Percentiles rank a stretch among this genome's conserved stretches.
Conservation (phyloP, 2,888 invertebrate species). For the Sialis fuliginosa region DNA sequence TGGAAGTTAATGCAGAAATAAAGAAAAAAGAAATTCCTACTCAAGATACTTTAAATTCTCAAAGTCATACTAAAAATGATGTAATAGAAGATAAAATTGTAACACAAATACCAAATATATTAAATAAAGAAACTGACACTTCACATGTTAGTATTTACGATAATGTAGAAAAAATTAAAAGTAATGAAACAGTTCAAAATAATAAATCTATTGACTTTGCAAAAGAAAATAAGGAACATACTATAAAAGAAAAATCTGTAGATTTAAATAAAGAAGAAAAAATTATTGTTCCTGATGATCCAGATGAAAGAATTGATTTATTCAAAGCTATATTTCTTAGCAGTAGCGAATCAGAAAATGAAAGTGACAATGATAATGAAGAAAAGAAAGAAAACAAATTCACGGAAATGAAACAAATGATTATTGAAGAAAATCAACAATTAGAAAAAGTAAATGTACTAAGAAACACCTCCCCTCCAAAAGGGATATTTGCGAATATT, state of each 20-base stretch:
- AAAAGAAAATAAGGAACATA: too few relatives aligned
- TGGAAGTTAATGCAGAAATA: constrained; percentile 28
- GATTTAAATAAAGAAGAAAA: too few relatives aligned
- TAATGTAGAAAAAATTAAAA: too few relatives aligned
- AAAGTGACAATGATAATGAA: constrained; percentile 14
- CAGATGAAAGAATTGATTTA: constrained; percentile 51
- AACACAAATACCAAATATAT: background rate
- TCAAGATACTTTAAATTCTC: constrained; percentile 17
- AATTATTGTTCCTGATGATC: constrained; percentile 14
- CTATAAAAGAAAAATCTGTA: background rate
- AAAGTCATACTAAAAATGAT: constrained; percentile 13
- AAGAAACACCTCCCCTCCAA: constrained; percentile 48
- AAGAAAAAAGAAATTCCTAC: constrained; percentile 23
- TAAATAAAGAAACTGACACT: too few relatives aligned
- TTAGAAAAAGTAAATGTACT: constrained; percentile 26
- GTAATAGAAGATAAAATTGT: background rate
- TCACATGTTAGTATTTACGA: too few relatives aligned
- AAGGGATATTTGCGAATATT: constrained; percentile 52
- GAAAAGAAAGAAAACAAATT: constrained; percentile 15
- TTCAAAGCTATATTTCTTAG: constrained; percentile 81
- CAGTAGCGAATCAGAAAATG: constrained; percentile 38
- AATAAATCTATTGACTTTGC: too few relatives aligned
- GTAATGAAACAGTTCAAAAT: background rate
- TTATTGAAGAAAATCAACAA: background rate
- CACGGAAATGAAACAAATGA: constrained; percentile 12